A percentile compares a stretch with the other conserved stretches of the same genome.
These are phyloP conservation scores for Ciconia boyciana DNA, from an alignment of 2,113 vertebrate genomes.

Conservation along the genomic window DNA sequence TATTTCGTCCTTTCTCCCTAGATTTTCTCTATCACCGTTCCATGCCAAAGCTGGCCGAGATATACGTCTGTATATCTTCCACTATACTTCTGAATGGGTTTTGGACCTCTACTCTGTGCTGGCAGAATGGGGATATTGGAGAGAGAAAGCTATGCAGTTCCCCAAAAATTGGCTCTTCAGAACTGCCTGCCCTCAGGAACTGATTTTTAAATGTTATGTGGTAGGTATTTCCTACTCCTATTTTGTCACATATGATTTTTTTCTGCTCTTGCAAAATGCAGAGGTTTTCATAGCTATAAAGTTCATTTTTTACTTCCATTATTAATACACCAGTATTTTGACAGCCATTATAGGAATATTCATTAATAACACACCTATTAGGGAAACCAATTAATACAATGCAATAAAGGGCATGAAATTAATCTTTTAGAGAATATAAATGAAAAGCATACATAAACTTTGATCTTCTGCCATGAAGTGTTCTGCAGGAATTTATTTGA, in stretches of 20 bases:
- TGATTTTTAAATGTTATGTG: background rate
- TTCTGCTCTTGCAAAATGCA: background rate
- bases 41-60: background rate
- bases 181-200: background rate
- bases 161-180: background rate
- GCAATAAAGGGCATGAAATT: conserved; percentile 47
- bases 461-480: conserved; percentile 8
- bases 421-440: conserved; percentile 30
- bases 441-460: conserved; percentile 13
- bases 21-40: background rate
- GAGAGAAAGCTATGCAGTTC: background rate
- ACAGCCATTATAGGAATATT: background rate
- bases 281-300: background rate
- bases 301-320: background rate
- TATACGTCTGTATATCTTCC: background rate
- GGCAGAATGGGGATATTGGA: background rate
- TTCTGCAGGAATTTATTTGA: conserved; percentile 22
- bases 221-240: background rate
- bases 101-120: background rate
- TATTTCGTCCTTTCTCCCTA: background rate
- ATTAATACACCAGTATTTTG: background rate
- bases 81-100: background rate
- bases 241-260: background rate
- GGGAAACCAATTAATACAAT: background rate
- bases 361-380: conserved; percentile 14